Evolutionary conservation across 1,140 invertebrate genomes (phyloP), one percentile per base, ranked within the genome.

Genomic region (Platyscapa corneri): DNA sequence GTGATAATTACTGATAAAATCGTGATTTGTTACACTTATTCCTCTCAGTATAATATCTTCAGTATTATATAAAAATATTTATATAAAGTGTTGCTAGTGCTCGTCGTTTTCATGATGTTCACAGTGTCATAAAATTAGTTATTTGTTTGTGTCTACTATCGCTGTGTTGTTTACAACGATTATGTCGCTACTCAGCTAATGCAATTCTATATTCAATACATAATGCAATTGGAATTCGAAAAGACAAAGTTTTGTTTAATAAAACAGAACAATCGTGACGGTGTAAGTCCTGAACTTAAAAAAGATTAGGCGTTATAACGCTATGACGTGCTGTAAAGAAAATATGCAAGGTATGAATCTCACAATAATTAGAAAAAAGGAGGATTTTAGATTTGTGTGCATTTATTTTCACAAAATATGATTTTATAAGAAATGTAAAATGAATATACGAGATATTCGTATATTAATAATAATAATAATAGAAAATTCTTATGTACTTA

Each of bases 271-370:
- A 70, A 37, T 18, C 32, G 14, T 16, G 32, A 5, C 0, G 5
- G 7, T 37, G 10, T 23, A 70, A 10, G 5, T 3, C 23, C 3
- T 27, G 23, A 60, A 60, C 27, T 70, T 70, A 27, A 60, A 86
- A n/a, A 12, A 46, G 42, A 7, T 46, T 5, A 78, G 75, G 12
- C 75, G 75, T 49, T 80, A 75, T 53, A 81, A 83, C 23, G 75
- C 49, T 20, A 83, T 86, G 85, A 86, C 81, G 1, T 80, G 85
- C 64, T 86, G 53, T 81, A 77, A 83, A 65, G 85, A 67, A 49
- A 80, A 67, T 42, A 30, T 82, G 14, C 85, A 70, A 86, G 85
- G 80, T 86, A 86, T 32, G 8, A 27, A 23, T 46, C 46, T 27
- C 1, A 76, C 27, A 14, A 65, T 65, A 7, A 7, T 16, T 32